These are phyloP conservation scores for Loripinus fragilis DNA, from an alignment of 2,888 invertebrate species.

Conservation along the genomic window DNA sequence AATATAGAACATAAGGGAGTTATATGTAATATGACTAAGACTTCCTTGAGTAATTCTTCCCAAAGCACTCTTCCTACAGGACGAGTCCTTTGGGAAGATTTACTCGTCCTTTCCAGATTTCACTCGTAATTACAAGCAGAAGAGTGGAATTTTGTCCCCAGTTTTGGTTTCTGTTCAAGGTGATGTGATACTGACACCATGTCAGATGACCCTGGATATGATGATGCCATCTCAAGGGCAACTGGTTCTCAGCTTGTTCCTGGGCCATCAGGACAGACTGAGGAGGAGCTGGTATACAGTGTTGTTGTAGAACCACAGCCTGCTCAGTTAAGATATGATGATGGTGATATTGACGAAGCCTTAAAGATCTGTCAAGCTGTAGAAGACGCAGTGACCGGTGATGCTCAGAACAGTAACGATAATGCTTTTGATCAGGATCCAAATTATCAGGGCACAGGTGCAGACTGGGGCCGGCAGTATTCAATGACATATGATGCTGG, in stretches of 20 bases:
- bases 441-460: not conserved
- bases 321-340: not conserved
- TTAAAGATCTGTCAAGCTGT: not conserved
- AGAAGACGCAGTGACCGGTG: not conserved
- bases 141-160: not conserved
- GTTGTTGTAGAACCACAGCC: not conserved
- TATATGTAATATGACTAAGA: too few relatives aligned
- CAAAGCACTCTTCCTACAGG: too few relatives aligned
- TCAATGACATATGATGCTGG: not conserved
- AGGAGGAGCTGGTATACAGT: not conserved
- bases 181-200: not conserved
- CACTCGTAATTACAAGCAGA: not conserved
- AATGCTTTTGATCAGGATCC: not conserved
- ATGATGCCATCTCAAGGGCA: slow-evolving; percentile 4
- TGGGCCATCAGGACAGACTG: not conserved
- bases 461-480: not conserved
- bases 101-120: too few relatives aligned
- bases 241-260: not conserved
- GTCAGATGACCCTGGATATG: not conserved
- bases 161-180: not conserved
- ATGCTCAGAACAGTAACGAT: not conserved
- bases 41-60: too few relatives aligned
- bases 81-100: too few relatives aligned
- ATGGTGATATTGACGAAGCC: not conserved
- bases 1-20: too few relatives aligned